These are phyloP conservation scores for Cromileptes altivelis DNA, from an alignment of 2,113 vertebrate species.

Conservation along the genomic window DNA sequence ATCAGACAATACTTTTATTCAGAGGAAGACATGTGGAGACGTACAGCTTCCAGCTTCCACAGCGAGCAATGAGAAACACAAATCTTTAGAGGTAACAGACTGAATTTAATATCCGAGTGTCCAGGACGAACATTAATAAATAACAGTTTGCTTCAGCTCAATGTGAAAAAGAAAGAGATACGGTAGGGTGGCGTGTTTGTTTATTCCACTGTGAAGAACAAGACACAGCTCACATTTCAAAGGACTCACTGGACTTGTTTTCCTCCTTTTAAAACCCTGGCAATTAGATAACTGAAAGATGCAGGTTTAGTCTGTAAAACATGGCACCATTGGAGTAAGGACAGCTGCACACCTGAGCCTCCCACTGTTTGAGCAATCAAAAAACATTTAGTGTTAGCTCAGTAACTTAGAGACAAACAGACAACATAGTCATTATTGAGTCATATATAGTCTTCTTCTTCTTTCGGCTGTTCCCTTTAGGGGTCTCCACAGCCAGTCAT, in stretches of 20 bases:
- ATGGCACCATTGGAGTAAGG: not conserved
- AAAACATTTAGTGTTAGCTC: not conserved
- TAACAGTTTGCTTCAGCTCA: not conserved
- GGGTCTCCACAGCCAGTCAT: too few species aligned
- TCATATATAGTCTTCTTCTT: too few species aligned
- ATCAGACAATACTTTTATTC: not conserved
- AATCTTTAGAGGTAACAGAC: not conserved
- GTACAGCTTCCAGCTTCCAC: not conserved
- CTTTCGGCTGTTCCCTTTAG: too few species aligned
- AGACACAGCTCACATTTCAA: not conserved
- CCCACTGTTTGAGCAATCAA: not conserved
- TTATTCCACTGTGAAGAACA: not conserved
- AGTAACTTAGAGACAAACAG: not conserved
- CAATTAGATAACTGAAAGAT: not conserved
- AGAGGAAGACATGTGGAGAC: not conserved
- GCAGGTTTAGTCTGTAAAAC: not conserved
- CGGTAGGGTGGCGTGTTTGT: not conserved
- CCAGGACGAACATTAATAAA: conserved; percentile 7
- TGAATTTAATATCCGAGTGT: not conserved
- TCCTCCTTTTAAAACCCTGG: not conserved
- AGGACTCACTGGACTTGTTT: not conserved
- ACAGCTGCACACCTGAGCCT: not conserved
- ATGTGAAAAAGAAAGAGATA: not conserved
- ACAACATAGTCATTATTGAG: not conserved
- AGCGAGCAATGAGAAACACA: not conserved